Conservation (phyloP, 2,113 vertebrate species). For the Pomatostomus ruficeps region DNA sequence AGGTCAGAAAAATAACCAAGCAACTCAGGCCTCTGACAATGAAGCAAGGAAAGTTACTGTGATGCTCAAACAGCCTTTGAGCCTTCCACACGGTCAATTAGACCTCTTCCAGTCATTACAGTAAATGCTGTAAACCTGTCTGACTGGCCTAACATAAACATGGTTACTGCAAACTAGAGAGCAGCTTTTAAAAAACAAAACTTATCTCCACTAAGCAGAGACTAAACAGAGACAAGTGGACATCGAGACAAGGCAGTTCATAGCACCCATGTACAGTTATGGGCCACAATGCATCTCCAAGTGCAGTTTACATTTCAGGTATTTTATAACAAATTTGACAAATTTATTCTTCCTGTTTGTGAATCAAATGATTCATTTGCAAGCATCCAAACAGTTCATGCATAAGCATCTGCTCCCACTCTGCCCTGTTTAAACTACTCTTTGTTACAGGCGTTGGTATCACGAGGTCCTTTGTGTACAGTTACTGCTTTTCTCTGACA, state of each 20-base stretch:
- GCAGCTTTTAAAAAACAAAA: neutral
- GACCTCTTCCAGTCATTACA: neutral
- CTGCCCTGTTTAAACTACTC: neutral
- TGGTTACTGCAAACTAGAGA: neutral
- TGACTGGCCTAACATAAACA: neutral
- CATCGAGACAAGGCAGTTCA: neutral
- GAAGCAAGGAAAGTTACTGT: neutral
- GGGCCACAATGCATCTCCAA: neutral
- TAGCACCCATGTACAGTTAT: neutral
- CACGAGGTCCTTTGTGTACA: constrained; percentile 24
- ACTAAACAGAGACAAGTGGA: neutral
- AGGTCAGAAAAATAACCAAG: neutral
- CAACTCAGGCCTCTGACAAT: neutral
- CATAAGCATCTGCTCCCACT: constrained; percentile 8
- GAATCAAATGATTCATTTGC: neutral
- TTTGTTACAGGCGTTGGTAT: neutral
- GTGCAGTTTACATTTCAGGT: neutral
- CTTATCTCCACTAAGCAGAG: neutral
- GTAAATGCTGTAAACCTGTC: neutral
- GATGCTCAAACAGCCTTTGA: neutral
- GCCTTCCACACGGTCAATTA: rapidly evolving
- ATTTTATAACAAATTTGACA: neutral
- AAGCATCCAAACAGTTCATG: neutral
- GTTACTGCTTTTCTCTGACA: neutral
- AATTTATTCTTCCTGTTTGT: neutral